A percentile compares a stretch with the other conserved stretches of the same genome.
Evolutionary conservation across 2,888 invertebrate genomes (phyloP).

Genomic region (Drosophila kambysellisi): DNA sequence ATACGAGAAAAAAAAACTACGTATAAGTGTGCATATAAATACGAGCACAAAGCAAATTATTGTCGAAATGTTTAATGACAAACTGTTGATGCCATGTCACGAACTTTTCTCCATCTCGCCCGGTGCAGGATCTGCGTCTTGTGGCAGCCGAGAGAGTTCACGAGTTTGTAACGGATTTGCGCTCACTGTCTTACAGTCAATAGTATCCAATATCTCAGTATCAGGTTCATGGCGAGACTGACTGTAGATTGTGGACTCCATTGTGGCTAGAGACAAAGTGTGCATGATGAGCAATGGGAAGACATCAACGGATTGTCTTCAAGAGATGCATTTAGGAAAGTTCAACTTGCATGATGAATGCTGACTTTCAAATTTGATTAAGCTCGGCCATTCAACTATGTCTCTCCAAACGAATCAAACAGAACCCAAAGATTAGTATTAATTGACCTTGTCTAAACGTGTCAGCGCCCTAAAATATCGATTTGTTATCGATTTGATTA

Average conservation of each 20-base stretch:
- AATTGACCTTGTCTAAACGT: background rate
- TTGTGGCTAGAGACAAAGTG: conserved; percentile 38
- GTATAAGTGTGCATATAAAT: conserved; percentile 49
- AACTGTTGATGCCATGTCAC: conserved; percentile 85
- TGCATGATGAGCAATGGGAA: conserved; percentile 52
- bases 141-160: conserved; percentile 63
- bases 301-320: conserved; percentile 52
- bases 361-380: conserved; percentile 48
- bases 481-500: background rate
- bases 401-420: conserved; percentile 3
- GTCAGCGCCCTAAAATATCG: background rate
- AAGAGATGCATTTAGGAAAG: conserved; percentile 49
- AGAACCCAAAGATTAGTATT: background rate
- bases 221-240: conserved; percentile 50
- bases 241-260: conserved; percentile 28
- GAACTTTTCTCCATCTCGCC: conserved; percentile 68
- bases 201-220: conserved; percentile 38
- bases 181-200: conserved; percentile 15
- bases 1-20: conserved; percentile 15
- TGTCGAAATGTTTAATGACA: conserved; percentile 85
- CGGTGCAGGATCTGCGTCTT: conserved; percentile 31
- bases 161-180: conserved; percentile 82
- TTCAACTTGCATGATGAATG: conserved; percentile 47
- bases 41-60: conserved; percentile 82
- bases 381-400: conserved; percentile 50